Percentiles rank a stretch among this genome's conserved stretches.
Conservation (phyloP, 2,113 vertebrate genomes). For the Scartelaos histophorus region DNA sequence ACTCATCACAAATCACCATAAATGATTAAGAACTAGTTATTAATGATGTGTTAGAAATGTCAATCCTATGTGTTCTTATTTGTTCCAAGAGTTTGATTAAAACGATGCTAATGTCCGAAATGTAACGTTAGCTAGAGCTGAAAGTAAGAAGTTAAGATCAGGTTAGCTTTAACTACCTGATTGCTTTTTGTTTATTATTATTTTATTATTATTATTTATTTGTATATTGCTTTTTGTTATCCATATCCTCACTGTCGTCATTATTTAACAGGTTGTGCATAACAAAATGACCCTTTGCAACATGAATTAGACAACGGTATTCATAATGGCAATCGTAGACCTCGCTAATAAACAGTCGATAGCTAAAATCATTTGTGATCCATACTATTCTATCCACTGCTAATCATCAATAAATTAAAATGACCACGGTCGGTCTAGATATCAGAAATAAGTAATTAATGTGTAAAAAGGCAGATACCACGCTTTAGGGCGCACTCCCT, state of each 20-base stretch:
- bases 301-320: background rate
- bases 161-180: too few relatives aligned
- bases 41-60: background rate
- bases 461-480: too few relatives aligned
- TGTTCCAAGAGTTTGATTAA: background rate
- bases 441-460: too few relatives aligned
- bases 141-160: too few relatives aligned
- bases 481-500: too few relatives aligned
- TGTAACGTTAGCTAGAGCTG: too few relatives aligned
- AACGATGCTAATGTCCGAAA: background rate
- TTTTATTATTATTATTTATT: too few relatives aligned
- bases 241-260: too few relatives aligned
- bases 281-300: background rate
- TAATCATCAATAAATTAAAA: background rate
- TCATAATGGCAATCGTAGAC: background rate
- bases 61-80: background rate
- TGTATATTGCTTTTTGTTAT: too few relatives aligned
- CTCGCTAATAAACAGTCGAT: background rate
- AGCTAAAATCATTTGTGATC: background rate
- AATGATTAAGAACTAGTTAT: background rate
- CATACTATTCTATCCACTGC: background rate
- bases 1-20: accelerated
- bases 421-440: too few relatives aligned
- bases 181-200: too few relatives aligned
- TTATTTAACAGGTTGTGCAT: too few relatives aligned